A percentile compares a stretch with the other conserved stretches of the same genome.
These are phyloP conservation scores for Bostrychus sinensis DNA, from an alignment of 2,113 vertebrate species.

Conservation along the genomic window DNA sequence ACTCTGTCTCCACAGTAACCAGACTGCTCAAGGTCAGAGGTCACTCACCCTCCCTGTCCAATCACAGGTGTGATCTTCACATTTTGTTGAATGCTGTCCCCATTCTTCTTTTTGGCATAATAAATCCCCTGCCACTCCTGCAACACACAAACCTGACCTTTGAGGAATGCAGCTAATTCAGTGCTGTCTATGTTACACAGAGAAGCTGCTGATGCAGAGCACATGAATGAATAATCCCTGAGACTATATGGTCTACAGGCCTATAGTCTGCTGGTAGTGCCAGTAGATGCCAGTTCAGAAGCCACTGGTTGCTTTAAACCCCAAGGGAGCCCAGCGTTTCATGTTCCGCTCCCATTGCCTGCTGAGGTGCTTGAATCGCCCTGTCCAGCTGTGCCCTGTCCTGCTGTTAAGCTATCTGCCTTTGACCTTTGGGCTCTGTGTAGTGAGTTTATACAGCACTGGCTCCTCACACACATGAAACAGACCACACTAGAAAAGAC, in stretches of 20 bases:
- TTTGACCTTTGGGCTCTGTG: constrained; percentile 80
- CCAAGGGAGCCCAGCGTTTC: constrained; percentile 56
- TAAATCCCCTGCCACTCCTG: constrained; percentile 99
- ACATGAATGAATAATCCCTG: neutral
- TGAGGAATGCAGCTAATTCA: too few relatives aligned
- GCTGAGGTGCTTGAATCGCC: constrained; percentile 66
- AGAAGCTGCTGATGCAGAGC: neutral
- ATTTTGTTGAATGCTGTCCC: constrained; percentile 95
- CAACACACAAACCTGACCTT: constrained; percentile 30
- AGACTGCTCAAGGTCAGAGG: neutral
- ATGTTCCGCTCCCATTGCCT: constrained; percentile 59
- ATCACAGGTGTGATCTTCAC: constrained; percentile 97
- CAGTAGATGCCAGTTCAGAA: constrained; percentile 31
- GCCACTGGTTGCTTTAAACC: constrained; percentile 48
- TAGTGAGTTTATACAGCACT: constrained; percentile 66
- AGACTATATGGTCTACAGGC: neutral
- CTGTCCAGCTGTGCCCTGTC: constrained; percentile 68
- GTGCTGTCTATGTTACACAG: neutral
- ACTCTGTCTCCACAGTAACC: neutral
- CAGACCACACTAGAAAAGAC: constrained; percentile 15
- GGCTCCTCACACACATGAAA: constrained; percentile 67
- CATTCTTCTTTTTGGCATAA: constrained; percentile 94
- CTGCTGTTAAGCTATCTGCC: constrained; percentile 63
- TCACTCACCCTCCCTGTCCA: constrained; percentile 96
- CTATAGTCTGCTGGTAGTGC: neutral